These are phyloP conservation scores for Tursiops truncatus DNA, from an alignment of 2,113 vertebrate genomes.

Conservation along the genomic window DNA sequence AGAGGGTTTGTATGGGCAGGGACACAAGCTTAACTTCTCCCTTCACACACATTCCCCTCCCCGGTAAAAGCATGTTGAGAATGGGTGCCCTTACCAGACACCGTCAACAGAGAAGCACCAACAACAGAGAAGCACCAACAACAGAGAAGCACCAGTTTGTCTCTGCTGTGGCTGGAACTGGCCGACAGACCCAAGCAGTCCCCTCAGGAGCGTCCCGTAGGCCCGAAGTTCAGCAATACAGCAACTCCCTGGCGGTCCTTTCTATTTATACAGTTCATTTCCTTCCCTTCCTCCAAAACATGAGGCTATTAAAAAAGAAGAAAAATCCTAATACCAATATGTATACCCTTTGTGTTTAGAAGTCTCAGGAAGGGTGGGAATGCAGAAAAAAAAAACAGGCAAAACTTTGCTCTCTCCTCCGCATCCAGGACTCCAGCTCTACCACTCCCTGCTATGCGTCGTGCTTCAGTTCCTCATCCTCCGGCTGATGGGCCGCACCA, in stretches of 20 bases:
- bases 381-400: not conserved
- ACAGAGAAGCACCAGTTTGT: not conserved
- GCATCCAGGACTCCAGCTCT: slow-evolving; percentile 89
- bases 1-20: not conserved
- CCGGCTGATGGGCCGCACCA: slow-evolving; percentile 96
- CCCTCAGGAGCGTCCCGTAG: not conserved
- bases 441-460: slow-evolving; percentile 92
- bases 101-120: not conserved
- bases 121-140: not conserved
- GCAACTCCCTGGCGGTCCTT: not conserved
- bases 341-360: not conserved
- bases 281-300: not conserved
- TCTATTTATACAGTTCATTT: not conserved
- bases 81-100: not conserved
- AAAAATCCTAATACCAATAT: not conserved
- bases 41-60: not conserved
- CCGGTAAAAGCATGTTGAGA: not conserved
- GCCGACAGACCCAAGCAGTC: not conserved
- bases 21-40: not conserved
- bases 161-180: not conserved
- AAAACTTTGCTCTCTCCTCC: slow-evolving; percentile 20
- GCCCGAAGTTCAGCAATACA: not conserved
- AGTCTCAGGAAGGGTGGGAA: not conserved
- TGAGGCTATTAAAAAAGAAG: not conserved
- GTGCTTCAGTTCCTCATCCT: slow-evolving; percentile 96